Evolutionary conservation across 2,888 invertebrate species (phyloP).

Genomic region (Candidula unifasciata): DNA sequence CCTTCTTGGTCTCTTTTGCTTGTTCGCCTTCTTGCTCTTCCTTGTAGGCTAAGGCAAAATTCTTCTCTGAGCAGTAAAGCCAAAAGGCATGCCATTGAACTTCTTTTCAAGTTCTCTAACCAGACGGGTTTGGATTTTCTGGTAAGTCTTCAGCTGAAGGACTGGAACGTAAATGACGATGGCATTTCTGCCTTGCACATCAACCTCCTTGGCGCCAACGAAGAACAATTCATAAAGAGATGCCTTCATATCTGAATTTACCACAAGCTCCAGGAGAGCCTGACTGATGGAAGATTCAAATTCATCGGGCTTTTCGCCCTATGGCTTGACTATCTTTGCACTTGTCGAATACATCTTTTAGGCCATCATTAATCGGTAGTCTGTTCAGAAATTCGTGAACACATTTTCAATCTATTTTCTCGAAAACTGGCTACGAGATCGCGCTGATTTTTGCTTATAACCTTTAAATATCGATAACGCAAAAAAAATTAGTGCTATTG

Average conservation of each 20-base stretch:
- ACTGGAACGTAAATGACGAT: constrained; percentile 99
- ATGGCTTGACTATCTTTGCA: constrained; percentile 70
- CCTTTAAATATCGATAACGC: too few relatives aligned
- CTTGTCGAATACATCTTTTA: background rate
- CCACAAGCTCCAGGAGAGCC: constrained; percentile 83
- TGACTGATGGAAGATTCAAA: constrained; percentile 92
- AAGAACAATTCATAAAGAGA: too few relatives aligned
- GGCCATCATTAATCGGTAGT: too few relatives aligned
- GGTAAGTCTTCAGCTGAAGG: constrained; percentile 97
- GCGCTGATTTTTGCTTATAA: too few relatives aligned
- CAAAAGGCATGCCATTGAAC: constrained; percentile 98
- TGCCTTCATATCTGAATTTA: too few relatives aligned
- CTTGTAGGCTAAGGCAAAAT: constrained; percentile 20
- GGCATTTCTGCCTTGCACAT: constrained; percentile 92
- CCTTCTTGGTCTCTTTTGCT: background rate
- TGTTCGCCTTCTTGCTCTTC: background rate
- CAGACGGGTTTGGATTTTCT: constrained; percentile 96
- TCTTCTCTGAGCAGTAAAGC: constrained; percentile 87
- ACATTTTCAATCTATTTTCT: too few relatives aligned
- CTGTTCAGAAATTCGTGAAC: too few relatives aligned
- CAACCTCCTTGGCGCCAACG: constrained; percentile 95
- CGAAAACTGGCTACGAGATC: too few relatives aligned
- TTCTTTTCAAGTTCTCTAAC: constrained; percentile 99
- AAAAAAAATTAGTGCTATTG: too few relatives aligned
- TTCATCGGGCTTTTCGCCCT: constrained; percentile 91